Conservation (phyloP, 2,113 vertebrate species). For the Sphyrna mokarran region DNA sequence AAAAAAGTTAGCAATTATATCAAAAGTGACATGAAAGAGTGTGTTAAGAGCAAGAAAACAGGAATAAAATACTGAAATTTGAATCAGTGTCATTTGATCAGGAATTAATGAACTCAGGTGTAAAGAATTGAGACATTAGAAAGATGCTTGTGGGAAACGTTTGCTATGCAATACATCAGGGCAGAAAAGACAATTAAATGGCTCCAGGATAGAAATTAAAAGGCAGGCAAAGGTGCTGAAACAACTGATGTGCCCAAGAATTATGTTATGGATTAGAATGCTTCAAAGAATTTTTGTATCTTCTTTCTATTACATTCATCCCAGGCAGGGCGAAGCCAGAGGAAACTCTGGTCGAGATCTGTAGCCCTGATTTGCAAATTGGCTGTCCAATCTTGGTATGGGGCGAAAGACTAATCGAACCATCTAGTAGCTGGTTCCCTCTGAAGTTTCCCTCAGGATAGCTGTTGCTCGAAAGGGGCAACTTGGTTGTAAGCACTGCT, state of each 20-base stretch:
- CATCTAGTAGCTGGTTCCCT: no score
- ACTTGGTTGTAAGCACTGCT: no score
- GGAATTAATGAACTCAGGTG: background rate
- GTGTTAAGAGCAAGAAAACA: background rate
- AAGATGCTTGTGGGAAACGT: background rate
- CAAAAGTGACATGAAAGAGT: background rate
- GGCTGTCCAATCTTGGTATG: no score
- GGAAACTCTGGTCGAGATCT: no score
- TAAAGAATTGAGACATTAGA: background rate
- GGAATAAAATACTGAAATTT: background rate
- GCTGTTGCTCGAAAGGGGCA: no score
- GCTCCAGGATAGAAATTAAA: background rate
- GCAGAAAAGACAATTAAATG: background rate
- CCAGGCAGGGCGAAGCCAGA: no score
- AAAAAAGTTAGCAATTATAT: background rate
- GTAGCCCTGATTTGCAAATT: no score
- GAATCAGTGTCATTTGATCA: background rate
- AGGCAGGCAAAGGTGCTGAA: background rate
- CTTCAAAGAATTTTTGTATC: background rate
- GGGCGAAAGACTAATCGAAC: no score
- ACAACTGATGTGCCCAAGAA: background rate
- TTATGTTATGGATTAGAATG: background rate
- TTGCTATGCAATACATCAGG: background rate
- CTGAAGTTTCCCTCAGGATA: no score
- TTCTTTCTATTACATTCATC: no score